Evolutionary conservation across 1,140 invertebrate species (phyloP).

Genomic region (Zaprionus camerounensis): DNA sequence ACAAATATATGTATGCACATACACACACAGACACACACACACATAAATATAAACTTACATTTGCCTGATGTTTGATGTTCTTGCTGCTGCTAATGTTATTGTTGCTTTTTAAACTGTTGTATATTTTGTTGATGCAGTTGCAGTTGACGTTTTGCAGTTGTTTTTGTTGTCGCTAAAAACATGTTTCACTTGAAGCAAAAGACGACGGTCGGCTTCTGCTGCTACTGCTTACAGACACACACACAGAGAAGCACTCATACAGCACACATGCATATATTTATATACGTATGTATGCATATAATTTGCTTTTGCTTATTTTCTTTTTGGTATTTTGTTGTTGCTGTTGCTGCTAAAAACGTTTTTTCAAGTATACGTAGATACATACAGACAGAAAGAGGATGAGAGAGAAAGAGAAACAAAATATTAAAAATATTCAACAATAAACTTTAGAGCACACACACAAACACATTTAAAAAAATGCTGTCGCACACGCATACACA

Average conservation of each 20-base stretch:
- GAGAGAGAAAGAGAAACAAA: constrained; percentile 15
- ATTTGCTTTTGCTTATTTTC: constrained; percentile 37
- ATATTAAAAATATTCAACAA: constrained; percentile 48
- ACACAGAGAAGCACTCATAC: constrained; percentile 15
- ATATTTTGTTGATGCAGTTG: constrained; percentile 16
- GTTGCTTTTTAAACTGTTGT: constrained; percentile 25
- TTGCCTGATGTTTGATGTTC: constrained; percentile 28
- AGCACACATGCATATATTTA: constrained; percentile 8
- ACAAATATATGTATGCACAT: constrained; percentile 8
- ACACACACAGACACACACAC: background rate
- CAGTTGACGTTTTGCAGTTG: constrained; percentile 11
- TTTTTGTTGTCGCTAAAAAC: constrained; percentile 44
- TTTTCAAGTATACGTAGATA: constrained; percentile 18
- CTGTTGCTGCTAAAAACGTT: constrained; percentile 28
- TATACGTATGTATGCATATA: constrained; percentile 27
- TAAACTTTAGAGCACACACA: constrained; percentile 45
- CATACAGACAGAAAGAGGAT: constrained; percentile 11
- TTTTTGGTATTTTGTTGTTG: constrained; percentile 38
- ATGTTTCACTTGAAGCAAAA: constrained; percentile 49
- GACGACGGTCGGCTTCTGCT: constrained; percentile 21
- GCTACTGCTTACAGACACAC: constrained; percentile 18
- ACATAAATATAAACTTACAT: constrained; percentile 41
- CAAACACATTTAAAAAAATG: constrained; percentile 32
- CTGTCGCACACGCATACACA: constrained; percentile 35
- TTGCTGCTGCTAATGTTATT: constrained; percentile 1